A percentile compares a stretch with the other conserved stretches of the same genome.
phyloP scores from a whole-genome alignment of 2,797 vertebrate genomes.

The Xiphorhynchus erythropygius region DNA sequence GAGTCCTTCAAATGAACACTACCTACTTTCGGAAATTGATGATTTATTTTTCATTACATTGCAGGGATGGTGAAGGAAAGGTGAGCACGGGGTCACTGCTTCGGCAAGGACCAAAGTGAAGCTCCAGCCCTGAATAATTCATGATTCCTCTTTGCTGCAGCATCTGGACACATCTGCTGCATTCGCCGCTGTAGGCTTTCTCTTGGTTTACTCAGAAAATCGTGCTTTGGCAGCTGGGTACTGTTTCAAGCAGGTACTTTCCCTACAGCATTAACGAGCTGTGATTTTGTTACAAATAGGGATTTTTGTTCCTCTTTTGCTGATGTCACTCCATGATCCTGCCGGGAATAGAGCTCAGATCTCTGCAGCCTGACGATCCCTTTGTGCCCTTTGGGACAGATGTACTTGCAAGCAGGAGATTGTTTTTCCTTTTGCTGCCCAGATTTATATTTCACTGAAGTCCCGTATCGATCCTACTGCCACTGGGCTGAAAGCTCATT shows the following conservation, averaged over 20 bases:
- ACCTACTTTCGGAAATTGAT: background rate
- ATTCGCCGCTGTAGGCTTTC: fast-evolving
- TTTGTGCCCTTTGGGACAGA: slow-evolving; percentile 42
- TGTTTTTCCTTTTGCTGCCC: slow-evolving; percentile 56
- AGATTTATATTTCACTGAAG: slow-evolving; percentile 55
- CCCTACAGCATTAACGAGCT: background rate
- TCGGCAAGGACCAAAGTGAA: fast-evolving
- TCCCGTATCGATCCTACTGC: slow-evolving; percentile 42
- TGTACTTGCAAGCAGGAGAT: slow-evolving; percentile 23
- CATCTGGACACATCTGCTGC: slow-evolving; percentile 51
- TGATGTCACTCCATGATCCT: slow-evolving; percentile 41
- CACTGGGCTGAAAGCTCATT: slow-evolving; percentile 29
- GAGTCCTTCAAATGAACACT: background rate
- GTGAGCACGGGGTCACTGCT: background rate
- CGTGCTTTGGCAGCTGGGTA: slow-evolving; percentile 22
- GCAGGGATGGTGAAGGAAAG: background rate
- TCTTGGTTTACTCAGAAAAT: slow-evolving; percentile 13
- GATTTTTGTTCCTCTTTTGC: slow-evolving; percentile 15
- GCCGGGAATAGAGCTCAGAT: background rate
- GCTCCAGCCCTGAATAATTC: slow-evolving; percentile 28
- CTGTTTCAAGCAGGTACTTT: slow-evolving; percentile 51
- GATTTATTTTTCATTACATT: background rate
- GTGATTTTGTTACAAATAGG: slow-evolving; percentile 47
- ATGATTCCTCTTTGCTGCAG: background rate
- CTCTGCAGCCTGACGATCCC: slow-evolving; percentile 25